These are phyloP conservation scores for Madoqua kirkii DNA, from an alignment of 2,113 vertebrate genomes.

Conservation along the genomic window DNA sequence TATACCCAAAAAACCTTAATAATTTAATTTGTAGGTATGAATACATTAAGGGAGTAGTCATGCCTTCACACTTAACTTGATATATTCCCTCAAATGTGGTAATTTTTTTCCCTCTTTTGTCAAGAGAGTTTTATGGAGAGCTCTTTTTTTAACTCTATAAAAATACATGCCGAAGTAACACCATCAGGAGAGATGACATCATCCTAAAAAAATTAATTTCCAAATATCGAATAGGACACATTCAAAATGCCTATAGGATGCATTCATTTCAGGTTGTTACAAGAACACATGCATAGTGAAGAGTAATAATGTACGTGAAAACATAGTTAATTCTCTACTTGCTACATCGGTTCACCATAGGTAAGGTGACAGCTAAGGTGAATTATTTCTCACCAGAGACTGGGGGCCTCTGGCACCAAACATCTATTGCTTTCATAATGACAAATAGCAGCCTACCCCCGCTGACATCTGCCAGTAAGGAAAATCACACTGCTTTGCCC, in stretches of 20 bases:
- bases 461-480: conserved; percentile 48
- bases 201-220: conserved; percentile 72
- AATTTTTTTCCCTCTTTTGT: conserved; percentile 65
- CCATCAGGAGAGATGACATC: conserved; percentile 57
- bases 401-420: conserved; percentile 16
- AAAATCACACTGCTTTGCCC: conserved; percentile 53
- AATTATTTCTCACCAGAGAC: conserved; percentile 62
- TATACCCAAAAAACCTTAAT: conserved; percentile 77
- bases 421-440: conserved; percentile 63
- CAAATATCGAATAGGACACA: conserved; percentile 70
- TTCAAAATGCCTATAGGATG: conserved; percentile 56
- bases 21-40: conserved; percentile 79
- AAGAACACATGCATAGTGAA: conserved; percentile 49
- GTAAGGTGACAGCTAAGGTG: not conserved
- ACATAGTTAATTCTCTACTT: conserved; percentile 70
- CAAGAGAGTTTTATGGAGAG: conserved; percentile 51
- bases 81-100: conserved; percentile 71
- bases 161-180: conserved; percentile 65
- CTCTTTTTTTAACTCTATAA: conserved; percentile 59
- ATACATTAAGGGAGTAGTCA: conserved; percentile 77
- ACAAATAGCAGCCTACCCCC: conserved; percentile 41
- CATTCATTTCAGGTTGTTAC: conserved; percentile 57
- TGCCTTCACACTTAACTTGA: conserved; percentile 76
- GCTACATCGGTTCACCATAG: conserved; percentile 37
- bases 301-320: conserved; percentile 62